Percentiles rank a stretch among this genome's conserved stretches.
phyloP scores from a whole-genome alignment of 1,140 invertebrate species.

The silkworm (Bombyx mori) region DNA sequence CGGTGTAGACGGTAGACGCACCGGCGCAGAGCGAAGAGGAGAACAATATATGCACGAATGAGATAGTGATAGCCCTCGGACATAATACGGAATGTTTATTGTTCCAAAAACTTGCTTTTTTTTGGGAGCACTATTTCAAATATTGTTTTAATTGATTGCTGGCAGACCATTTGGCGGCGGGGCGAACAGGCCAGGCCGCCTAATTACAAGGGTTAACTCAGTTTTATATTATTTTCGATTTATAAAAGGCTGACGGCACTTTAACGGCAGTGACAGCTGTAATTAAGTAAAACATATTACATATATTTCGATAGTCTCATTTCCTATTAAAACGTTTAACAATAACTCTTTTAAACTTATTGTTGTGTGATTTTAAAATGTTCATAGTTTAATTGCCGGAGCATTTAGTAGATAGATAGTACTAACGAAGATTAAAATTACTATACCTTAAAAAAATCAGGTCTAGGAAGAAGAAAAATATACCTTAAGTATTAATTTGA shows the following conservation, averaged over 20 bases:
- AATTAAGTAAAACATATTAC: conserved; percentile 29
- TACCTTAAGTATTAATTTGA: no score
- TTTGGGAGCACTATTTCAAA: conserved; percentile 60
- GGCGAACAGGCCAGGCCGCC: conserved; percentile 23
- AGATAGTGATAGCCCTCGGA: conserved; percentile 27
- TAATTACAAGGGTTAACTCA: conserved; percentile 46
- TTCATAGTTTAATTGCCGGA: no score
- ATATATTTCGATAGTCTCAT: conserved; percentile 5
- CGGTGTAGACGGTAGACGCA: conserved; percentile 40
- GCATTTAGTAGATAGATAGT: no score
- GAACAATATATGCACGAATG: neutral
- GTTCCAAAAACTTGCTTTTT: conserved; percentile 48
- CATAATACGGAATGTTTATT: conserved; percentile 56
- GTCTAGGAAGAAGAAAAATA: no score
- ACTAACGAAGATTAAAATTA: no score
- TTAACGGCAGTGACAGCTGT: conserved; percentile 20
- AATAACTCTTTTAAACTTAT: no score
- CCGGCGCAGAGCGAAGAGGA: conserved; percentile 38
- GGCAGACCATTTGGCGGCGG: conserved; percentile 53
- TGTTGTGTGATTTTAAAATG: no score
- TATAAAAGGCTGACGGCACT: conserved; percentile 20
- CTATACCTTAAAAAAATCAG: no score
- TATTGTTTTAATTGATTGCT: conserved; percentile 67
- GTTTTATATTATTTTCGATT: conserved; percentile 29
- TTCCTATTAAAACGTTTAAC: no score